Base-by-base conservation (phyloP, 2,888 invertebrate species). In the Caenorhabditis afra region DNA sequence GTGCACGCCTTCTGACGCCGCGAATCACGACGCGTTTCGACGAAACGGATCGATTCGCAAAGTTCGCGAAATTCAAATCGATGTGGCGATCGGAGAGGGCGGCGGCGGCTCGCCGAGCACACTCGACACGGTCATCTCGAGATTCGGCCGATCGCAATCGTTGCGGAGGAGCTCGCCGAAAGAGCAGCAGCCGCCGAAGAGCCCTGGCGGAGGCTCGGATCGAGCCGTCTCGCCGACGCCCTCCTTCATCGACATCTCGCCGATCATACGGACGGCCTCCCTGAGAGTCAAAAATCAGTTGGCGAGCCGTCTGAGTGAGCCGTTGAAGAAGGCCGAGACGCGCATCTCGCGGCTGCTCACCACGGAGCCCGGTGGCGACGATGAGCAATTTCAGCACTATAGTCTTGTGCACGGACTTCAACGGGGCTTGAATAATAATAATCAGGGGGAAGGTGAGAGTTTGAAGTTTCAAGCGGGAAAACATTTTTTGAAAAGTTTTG, bases 231-330 rank as follows among this genome's bases (percentile, higher is more conserved):
- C 75, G 1, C 75, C 75, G 14, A 71, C 75, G 0, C 75, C 80
- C 1, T 55, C 57, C 0, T 73, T 76, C 45, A 79, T 75, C 22
- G 83, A 85, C 23, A 70, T 82, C 29, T 65, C 67, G 14, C 82
- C 82, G 1, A 75, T 86, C 1, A 58, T 85, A 29, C 70, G 86
- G 23, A 79, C 79, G 1, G 81, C 82, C 39, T 78, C 78, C 4
- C 62, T 84, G 0, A 61, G 86, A 53, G 79, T 86, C 50, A 83
- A 81, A 61, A 71, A 81, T 44, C 80, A 82, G 45, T 59, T 86
- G 53, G 65, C 78, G 16, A 41, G 67, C 10, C 80, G 81, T 64
- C 78, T 86, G 14, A 80, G 80, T 44, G 86, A 86, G 52, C 86
- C 86, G 1, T 49, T 84, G 45, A 81, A 80, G 29, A 75, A 78